phyloP scores from a whole-genome alignment of 2,888 invertebrate genomes.

The Lymantria dispar region DNA sequence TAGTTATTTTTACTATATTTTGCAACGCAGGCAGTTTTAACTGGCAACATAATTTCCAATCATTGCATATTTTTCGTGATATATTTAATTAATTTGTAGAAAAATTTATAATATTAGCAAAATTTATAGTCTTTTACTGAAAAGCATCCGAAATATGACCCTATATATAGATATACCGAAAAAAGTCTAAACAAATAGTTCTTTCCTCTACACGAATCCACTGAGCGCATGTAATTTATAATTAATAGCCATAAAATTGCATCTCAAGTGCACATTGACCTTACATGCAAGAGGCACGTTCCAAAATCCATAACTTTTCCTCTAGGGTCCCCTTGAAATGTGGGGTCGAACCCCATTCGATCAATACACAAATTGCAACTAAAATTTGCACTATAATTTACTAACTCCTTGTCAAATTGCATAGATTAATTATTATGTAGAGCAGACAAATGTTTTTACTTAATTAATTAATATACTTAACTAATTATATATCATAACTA shows the following conservation, averaged over 20 bases:
- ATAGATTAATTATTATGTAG: slow-evolving; percentile 14
- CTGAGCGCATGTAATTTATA: slow-evolving; percentile 18
- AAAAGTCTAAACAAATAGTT: neutral
- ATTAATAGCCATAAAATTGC: slow-evolving; percentile 40
- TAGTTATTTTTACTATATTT: too few relatives aligned
- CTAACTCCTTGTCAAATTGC: slow-evolving; percentile 22
- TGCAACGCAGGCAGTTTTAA: too few relatives aligned
- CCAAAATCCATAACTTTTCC: slow-evolving; percentile 49
- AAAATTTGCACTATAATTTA: slow-evolving; percentile 44
- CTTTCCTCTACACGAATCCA: neutral
- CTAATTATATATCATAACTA: too few relatives aligned
- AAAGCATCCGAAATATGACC: too few relatives aligned
- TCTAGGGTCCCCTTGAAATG: slow-evolving; percentile 31
- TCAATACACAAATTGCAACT: slow-evolving; percentile 65
- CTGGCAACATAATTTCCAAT: too few relatives aligned
- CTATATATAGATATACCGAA: too few relatives aligned
- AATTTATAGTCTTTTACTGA: too few relatives aligned
- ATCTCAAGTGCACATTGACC: slow-evolving; percentile 33
- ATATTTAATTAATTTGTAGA: too few relatives aligned
- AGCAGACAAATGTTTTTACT: neutral
- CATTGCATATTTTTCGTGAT: too few relatives aligned
- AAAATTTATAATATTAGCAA: too few relatives aligned
- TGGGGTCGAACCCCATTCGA: slow-evolving; percentile 48
- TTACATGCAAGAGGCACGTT: slow-evolving; percentile 48
- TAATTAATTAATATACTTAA: too few relatives aligned